Evolutionary conservation across 2,888 invertebrate genomes (phyloP), one percentile per base, ranked within the genome.

Genomic region (Scrobipalpa costella): DNA sequence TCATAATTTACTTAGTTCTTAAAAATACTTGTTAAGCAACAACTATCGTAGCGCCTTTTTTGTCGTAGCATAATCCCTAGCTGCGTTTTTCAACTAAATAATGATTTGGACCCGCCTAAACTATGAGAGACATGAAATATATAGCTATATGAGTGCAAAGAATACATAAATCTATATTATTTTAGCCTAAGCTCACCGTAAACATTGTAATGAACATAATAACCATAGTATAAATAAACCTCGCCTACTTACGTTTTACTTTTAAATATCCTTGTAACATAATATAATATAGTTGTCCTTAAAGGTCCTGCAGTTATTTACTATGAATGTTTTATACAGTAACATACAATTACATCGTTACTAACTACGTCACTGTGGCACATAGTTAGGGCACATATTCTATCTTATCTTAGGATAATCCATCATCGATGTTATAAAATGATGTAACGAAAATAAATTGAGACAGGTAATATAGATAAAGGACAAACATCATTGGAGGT

Each of bases 391-490:
- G 3, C 15, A 55, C 34, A 34, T n/a, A 34, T 52, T 34, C 6
- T 34, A 55, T 55, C 55, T 34, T 34, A 55, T 55, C 55, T 55
- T 8, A n/a, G 15, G 34, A 33, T 55, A 27, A 55, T 55, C 55
- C 34, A 55, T 55, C 55, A 55, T 55, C 55, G 33, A 27, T 34
- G 33, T 33, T 55, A 55, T 33, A 7, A 33, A 3, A 55, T 55
- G 55, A 55, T 55, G 27, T 33, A 55, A 55, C n/a, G 27, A 34
- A 55, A 55, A 55, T 34, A 55, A 9, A 50, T 47, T 13, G 44
- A 50, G 49, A 8, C 52, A n/a, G n/a, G 49, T 17, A 15, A 21
- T 9, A 19, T 52, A 21, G 50, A 21, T 21, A 19, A 52, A 52
- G 11, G 50, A 21, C 13, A 49, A 49, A 49, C 19, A 49, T 21